phyloP scores from a whole-genome alignment of 2,113 vertebrate genomes.

The Maccullochella peelii region DNA sequence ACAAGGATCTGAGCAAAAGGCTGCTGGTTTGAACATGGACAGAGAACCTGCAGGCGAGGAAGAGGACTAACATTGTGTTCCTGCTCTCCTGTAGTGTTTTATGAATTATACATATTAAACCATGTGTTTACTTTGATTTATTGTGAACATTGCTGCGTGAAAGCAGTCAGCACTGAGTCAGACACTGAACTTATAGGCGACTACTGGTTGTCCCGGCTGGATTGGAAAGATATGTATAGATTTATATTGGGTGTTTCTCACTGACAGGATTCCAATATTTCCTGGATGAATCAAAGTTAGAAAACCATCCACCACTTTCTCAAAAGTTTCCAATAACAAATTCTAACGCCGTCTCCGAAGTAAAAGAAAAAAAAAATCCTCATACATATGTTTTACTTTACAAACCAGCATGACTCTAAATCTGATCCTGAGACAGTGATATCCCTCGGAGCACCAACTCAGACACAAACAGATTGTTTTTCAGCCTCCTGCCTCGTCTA shows the following conservation, averaged over 20 bases:
- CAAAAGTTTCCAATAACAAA: constrained; percentile 12
- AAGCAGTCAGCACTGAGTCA: too few species aligned
- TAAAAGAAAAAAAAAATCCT: not conserved
- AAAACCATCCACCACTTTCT: not conserved
- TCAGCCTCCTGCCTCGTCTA: constrained; percentile 33
- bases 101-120: too few species aligned
- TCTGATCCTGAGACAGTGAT: constrained; percentile 22
- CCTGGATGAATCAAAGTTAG: not conserved
- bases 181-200: not conserved
- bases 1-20: not conserved
- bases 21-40: too few species aligned
- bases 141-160: too few species aligned
- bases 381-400: constrained; percentile 5
- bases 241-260: not conserved
- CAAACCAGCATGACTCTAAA: constrained; percentile 27
- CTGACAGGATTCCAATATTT: not conserved
- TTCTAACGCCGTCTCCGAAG: not conserved
- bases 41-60: too few species aligned
- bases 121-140: too few species aligned
- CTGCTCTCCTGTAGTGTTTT: not conserved
- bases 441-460: constrained; percentile 34
- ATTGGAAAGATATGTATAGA: not conserved
- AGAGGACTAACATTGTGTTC: not conserved
- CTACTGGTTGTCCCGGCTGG: not conserved
- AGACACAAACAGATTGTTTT: constrained; percentile 58